phyloP scores from a whole-genome alignment of 2,888 invertebrate species.

The Tipula unca region DNA sequence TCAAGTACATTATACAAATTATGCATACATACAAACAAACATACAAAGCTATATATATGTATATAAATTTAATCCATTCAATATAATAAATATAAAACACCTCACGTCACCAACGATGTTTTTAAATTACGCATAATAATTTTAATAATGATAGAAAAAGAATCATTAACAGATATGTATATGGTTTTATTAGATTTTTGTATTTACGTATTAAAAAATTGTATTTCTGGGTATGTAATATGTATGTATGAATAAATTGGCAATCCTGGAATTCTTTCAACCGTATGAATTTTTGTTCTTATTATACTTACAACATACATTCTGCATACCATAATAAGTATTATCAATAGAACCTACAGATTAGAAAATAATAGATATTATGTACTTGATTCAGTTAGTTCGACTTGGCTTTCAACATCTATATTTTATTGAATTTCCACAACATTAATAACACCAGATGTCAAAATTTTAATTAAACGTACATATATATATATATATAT shows the following conservation, averaged over 20 bases:
- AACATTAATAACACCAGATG: too few species aligned
- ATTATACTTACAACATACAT: too few species aligned
- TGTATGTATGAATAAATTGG: background rate
- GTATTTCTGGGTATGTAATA: background rate
- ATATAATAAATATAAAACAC: background rate
- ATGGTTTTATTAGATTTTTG: background rate
- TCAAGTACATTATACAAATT: background rate
- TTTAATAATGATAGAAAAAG: background rate
- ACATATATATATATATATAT: too few species aligned
- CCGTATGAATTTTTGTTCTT: background rate
- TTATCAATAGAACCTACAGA: too few species aligned
- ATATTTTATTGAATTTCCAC: too few species aligned
- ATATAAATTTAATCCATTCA: background rate
- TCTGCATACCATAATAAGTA: too few species aligned
- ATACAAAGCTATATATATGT: background rate
- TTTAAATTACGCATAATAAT: background rate
- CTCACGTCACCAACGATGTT: background rate
- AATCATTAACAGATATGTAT: background rate
- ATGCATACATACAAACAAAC: background rate
- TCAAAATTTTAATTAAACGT: too few species aligned
- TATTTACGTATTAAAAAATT: background rate
- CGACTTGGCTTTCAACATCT: too few species aligned
- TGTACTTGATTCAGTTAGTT: background rate
- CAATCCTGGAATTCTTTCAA: background rate
- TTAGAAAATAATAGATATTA: too few species aligned